These are phyloP conservation scores for Oxyura jamaicensis DNA, from an alignment of 2,113 vertebrate species.

Conservation along the genomic window DNA sequence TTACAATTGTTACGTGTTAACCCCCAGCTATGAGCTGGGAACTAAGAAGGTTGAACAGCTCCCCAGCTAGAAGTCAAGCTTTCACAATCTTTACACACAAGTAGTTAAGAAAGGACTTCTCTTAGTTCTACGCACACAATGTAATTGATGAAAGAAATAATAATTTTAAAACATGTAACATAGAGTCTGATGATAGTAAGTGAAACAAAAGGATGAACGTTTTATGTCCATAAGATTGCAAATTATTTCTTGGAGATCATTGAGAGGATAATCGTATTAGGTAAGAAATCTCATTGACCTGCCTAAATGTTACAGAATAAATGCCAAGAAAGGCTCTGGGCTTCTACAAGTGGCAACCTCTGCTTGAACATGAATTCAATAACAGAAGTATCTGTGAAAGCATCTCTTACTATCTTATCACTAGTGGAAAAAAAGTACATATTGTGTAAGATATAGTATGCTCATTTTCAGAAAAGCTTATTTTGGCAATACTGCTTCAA, in stretches of 20 bases:
- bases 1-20: background rate
- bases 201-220: background rate
- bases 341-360: background rate
- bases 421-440: background rate
- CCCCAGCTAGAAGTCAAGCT: background rate
- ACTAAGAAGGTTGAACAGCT: background rate
- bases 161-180: background rate
- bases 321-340: background rate
- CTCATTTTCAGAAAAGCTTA: background rate
- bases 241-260: background rate
- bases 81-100: background rate
- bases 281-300: background rate
- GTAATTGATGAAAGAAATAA: background rate
- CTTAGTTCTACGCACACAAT: background rate
- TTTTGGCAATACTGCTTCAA: background rate
- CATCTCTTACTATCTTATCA: background rate
- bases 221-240: background rate
- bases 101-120: background rate
- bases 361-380: background rate
- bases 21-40: background rate
- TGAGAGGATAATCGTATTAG: background rate
- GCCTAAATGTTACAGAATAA: background rate
- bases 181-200: background rate
- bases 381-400: background rate
- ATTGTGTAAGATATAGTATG: fast-evolving